These are phyloP conservation scores for Pristionchus maxplancki DNA, from an alignment of 2,888 invertebrate species.

Conservation along the genomic window DNA sequence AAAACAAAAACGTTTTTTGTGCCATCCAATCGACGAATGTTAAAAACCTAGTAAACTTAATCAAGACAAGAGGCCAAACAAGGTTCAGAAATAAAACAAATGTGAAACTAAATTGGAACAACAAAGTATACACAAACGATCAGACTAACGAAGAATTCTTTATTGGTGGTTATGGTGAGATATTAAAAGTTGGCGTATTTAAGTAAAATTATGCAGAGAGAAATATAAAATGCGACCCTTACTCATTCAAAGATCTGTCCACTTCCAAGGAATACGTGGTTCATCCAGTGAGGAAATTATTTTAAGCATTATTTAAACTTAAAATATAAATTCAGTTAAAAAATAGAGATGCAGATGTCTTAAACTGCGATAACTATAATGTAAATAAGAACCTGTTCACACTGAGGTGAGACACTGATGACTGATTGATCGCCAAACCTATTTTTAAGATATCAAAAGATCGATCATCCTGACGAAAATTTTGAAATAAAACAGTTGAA, in stretches of 20 bases:
- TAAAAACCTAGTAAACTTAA: not conserved
- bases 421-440: not conserved
- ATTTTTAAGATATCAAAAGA: not conserved
- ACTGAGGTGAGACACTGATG: not conserved
- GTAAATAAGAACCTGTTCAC: not conserved
- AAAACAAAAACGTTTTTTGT: not conserved
- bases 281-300: not conserved
- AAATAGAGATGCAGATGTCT: not conserved
- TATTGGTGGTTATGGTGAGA: too few species aligned
- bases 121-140: too few species aligned
- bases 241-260: not conserved
- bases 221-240: not conserved
- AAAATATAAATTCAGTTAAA: not conserved
- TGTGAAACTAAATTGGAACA: too few species aligned
- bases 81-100: too few species aligned
- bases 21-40: not conserved
- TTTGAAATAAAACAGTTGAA: not conserved
- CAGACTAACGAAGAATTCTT: too few species aligned
- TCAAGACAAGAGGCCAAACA: too few species aligned
- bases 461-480: not conserved
- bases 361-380: not conserved
- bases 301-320: not conserved
- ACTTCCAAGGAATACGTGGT: not conserved
- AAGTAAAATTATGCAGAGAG: too few species aligned
- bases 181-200: too few species aligned